phyloP scores from a whole-genome alignment of 1,140 invertebrate species.

The Saccostrea cuccullata region DNA sequence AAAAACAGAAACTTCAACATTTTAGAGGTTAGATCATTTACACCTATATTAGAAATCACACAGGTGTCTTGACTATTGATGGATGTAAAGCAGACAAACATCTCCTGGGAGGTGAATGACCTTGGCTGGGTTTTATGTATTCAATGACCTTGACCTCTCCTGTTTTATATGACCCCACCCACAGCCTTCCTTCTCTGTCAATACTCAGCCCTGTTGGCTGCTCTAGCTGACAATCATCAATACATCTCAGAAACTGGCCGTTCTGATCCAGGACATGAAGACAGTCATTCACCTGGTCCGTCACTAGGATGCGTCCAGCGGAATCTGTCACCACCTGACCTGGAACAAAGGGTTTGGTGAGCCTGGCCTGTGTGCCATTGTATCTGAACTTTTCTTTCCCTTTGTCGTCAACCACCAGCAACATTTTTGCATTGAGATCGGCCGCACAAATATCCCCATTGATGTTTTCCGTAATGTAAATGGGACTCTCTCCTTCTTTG shows the following conservation, averaged over 20 bases:
- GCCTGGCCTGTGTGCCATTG: background rate
- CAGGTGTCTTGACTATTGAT: too few species aligned
- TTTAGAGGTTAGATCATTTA: too few species aligned
- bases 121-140: background rate
- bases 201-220: background rate
- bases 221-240: background rate
- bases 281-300: background rate
- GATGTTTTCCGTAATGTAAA: background rate
- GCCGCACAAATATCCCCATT: background rate
- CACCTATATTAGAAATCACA: too few species aligned
- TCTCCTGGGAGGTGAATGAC: too few species aligned
- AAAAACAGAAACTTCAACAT: too few species aligned
- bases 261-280: background rate
- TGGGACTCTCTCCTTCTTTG: background rate
- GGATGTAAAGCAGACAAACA: too few species aligned
- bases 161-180: constrained; percentile 2
- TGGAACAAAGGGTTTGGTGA: background rate
- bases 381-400: background rate
- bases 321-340: background rate
- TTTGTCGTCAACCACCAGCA: background rate
- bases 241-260: background rate
- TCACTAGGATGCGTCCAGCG: background rate
- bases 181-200: background rate
- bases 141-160: background rate
- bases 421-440: background rate